Conservation (phyloP, 2,888 invertebrate species). For the Terebella lapidaria region DNA sequence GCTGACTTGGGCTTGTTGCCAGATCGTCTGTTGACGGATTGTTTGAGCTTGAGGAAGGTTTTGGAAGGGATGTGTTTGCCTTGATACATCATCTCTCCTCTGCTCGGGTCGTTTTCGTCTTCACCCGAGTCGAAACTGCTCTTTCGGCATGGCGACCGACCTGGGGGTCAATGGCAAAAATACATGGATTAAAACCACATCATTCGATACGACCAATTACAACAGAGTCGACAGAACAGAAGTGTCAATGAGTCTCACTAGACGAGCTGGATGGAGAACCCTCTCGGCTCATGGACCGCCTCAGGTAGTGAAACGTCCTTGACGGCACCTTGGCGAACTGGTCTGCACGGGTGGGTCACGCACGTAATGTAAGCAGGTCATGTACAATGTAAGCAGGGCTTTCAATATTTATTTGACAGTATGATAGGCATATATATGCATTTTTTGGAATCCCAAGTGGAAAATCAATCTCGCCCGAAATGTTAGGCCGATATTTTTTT, state of each 20-base stretch:
- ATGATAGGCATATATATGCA: too few relatives aligned
- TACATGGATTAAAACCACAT: too few relatives aligned
- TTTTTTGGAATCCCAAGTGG: too few relatives aligned
- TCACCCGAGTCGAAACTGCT: background rate
- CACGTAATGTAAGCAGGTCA: too few relatives aligned
- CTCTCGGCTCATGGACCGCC: conserved; percentile 1
- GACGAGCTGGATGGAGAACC: background rate
- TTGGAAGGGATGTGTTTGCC: conserved; percentile 61
- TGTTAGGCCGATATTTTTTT: too few relatives aligned
- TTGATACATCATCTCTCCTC: conserved; percentile 14
- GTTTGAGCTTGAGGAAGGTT: conserved; percentile 67
- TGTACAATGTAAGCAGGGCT: too few relatives aligned
- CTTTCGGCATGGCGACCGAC: background rate
- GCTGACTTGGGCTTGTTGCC: too few relatives aligned
- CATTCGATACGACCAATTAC: too few relatives aligned
- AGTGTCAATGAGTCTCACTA: background rate
- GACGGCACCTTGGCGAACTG: background rate
- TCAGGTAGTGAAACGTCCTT: background rate
- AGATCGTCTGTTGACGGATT: conserved; percentile 4
- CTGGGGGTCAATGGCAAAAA: background rate
- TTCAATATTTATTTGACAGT: too few relatives aligned
- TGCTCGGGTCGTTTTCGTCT: conserved; percentile 5
- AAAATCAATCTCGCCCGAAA: too few relatives aligned
- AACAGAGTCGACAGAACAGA: background rate
- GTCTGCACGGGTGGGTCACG: too few relatives aligned